A percentile compares a stretch with the other conserved stretches of the same genome.
phyloP scores from a whole-genome alignment of 2,797 vertebrate species.

The Tinamus major region DNA sequence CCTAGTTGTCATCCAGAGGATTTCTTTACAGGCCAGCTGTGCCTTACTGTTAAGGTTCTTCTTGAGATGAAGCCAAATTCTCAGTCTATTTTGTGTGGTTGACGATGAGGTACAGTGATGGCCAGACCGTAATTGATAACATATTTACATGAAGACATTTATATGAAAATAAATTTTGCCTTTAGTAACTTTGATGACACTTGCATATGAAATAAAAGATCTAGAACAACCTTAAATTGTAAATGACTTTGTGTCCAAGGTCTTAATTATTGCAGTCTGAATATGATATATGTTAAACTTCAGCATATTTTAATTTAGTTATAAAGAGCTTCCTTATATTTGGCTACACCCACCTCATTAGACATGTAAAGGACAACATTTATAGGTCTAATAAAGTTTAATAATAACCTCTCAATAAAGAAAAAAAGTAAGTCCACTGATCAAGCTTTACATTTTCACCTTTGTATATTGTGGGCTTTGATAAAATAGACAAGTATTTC shows the following conservation, averaged over 20 bases:
- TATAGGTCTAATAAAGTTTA: background rate
- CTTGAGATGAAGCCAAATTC: background rate
- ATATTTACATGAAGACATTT: background rate
- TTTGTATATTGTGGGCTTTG: background rate
- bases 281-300: background rate
- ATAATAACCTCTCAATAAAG: background rate
- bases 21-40: background rate
- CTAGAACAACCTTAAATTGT: conserved; percentile 38
- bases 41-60: background rate
- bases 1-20: background rate
- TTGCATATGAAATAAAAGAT: background rate
- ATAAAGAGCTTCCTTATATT: conserved; percentile 16
- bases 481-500: conserved; percentile 9
- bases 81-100: background rate
- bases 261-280: background rate
- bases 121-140: background rate
- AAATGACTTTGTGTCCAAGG: conserved; percentile 18
- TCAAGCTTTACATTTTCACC: background rate
- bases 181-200: background rate
- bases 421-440: background rate
- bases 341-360: background rate
- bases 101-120: background rate
- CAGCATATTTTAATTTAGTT: background rate
- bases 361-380: background rate
- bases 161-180: conserved; percentile 18